Conservation (phyloP, 2,113 vertebrate genomes). For the Arizona elegans region DNA sequence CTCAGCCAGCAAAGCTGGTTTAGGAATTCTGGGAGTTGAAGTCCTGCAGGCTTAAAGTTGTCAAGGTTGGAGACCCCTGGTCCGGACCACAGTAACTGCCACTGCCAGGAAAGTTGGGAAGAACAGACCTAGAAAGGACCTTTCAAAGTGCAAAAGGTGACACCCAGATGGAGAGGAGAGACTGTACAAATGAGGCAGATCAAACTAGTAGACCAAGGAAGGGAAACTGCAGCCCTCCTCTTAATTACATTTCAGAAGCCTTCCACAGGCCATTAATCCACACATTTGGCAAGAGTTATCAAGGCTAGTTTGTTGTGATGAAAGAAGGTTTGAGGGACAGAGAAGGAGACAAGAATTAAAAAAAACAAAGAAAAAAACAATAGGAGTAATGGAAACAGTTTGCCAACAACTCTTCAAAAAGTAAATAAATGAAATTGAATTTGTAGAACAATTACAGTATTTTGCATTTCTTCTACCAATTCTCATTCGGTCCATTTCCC, state of each 20-base stretch:
- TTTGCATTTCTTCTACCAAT: background rate
- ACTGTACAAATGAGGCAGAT: background rate
- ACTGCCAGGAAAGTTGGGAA: background rate
- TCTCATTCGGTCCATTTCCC: background rate
- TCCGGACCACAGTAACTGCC: background rate
- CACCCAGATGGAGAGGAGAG: background rate
- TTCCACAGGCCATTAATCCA: background rate
- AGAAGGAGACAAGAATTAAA: background rate
- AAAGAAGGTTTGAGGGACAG: background rate
- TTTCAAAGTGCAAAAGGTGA: background rate
- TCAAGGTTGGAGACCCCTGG: too few relatives aligned
- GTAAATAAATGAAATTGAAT: background rate
- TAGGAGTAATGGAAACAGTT: background rate
- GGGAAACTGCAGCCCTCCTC: background rate
- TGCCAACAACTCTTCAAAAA: background rate
- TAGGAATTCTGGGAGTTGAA: too few relatives aligned
- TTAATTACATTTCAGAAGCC: background rate
- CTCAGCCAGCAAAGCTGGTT: too few relatives aligned
- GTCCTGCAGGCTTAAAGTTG: too few relatives aligned
- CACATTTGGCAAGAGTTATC: background rate
- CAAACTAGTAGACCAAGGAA: background rate
- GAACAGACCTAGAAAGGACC: background rate
- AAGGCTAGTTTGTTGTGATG: background rate
- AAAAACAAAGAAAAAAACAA: background rate
- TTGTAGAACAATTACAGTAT: background rate